These are phyloP conservation scores for Leptobrachium ailaonicum DNA, from an alignment of 2,113 vertebrate species.

Conservation along the genomic window DNA sequence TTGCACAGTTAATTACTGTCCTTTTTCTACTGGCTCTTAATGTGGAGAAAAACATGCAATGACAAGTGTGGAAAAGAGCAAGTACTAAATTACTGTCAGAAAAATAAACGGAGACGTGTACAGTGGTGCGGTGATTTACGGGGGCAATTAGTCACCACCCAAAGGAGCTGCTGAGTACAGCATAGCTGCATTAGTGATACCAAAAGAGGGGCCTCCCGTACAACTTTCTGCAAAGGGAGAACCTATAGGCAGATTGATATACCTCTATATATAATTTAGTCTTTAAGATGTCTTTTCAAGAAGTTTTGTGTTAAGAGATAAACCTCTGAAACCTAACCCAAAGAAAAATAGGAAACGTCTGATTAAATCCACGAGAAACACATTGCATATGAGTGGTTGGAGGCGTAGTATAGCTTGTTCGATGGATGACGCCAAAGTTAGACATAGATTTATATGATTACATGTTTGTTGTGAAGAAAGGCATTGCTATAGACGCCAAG, in stretches of 20 bases:
- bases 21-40: slow-evolving; percentile 98
- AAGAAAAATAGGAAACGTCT: too few species aligned
- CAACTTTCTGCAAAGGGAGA: slow-evolving; percentile 63
- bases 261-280: background rate
- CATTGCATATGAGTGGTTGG: too few species aligned
- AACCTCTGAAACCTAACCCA: background rate
- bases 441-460: too few species aligned
- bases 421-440: too few species aligned
- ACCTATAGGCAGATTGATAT: background rate
- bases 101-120: slow-evolving; percentile 95
- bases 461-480: too few species aligned
- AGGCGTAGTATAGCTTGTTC: too few species aligned
- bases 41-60: slow-evolving; percentile 97
- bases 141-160: slow-evolving; percentile 99
- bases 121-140: slow-evolving; percentile 91
- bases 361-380: too few species aligned
- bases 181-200: slow-evolving; percentile 71
- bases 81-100: slow-evolving; percentile 99
- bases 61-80: slow-evolving; percentile 99
- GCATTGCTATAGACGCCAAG: too few species aligned
- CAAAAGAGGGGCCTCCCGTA: slow-evolving; percentile 60
- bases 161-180: slow-evolving; percentile 87
- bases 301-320: background rate
- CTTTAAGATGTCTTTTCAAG: background rate
- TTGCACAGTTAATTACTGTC: slow-evolving; percentile 98